Conservation (phyloP, 2,113 vertebrate genomes). For the Hypomesus transpacificus region DNA sequence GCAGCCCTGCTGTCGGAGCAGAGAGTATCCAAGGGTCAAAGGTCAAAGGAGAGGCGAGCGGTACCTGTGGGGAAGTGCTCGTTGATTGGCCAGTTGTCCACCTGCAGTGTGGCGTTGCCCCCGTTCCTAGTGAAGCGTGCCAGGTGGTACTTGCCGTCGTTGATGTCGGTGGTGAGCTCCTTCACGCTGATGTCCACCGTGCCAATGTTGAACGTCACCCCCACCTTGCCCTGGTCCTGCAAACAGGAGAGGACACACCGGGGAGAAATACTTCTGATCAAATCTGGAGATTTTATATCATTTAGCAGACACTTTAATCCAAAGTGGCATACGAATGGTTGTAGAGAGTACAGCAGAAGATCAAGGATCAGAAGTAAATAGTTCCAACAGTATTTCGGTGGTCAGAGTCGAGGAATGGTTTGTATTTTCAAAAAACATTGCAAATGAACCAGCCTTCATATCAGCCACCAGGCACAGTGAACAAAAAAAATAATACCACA, state of each 20-base stretch:
- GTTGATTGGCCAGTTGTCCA: slow-evolving; percentile 95
- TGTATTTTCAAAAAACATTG: too few species aligned
- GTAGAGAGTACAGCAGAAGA: too few species aligned
- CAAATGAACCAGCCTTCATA: too few species aligned
- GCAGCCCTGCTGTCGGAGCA: background rate
- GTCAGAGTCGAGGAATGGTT: too few species aligned
- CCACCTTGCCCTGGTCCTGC: slow-evolving; percentile 93
- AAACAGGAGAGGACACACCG: slow-evolving; percentile 9
- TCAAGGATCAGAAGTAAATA: too few species aligned
- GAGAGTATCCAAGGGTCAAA: background rate
- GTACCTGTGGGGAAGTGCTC: slow-evolving; percentile 96
- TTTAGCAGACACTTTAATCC: too few species aligned
- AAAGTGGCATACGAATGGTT: too few species aligned
- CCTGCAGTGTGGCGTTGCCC: slow-evolving; percentile 93
- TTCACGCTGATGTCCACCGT: slow-evolving; percentile 94
- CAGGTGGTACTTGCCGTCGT: slow-evolving; percentile 94
- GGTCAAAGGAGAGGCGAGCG: background rate
- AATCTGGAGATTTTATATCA: background rate
- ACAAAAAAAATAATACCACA: too few species aligned
- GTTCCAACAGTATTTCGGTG: too few species aligned
- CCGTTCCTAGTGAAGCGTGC: slow-evolving; percentile 95
- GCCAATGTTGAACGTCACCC: slow-evolving; percentile 95
- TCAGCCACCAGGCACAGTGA: too few species aligned
- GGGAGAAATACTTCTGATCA: background rate
- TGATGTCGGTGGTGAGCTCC: slow-evolving; percentile 83